Base-by-base conservation (phyloP, 2,888 invertebrate species). In the Hartigia nigra region DNA sequence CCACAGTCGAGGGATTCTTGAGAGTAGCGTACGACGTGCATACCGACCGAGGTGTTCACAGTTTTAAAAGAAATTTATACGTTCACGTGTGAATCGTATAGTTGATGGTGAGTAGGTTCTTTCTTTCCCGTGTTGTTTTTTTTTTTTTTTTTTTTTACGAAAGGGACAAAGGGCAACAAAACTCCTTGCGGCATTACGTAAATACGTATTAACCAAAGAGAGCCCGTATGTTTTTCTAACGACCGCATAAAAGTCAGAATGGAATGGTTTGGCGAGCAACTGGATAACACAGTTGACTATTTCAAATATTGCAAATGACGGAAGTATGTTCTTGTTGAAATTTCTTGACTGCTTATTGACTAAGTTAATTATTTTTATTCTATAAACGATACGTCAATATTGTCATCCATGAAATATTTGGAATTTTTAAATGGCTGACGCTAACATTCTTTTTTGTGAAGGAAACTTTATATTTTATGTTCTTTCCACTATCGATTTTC, bases 41-140 rank as follows among this genome's bases (percentile, higher is more conserved):
- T 55, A 55, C 55, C 55, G 55, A 55, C 55, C 23, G 55, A 55
- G 55, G 14, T 55, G 55, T 55, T 55, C 55, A 55, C 55, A 55
- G 55, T 23, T 55, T 9, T 55, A 55, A 55, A 55, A 55, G 55
- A 55, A 55, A 55, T 55, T 55, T 55, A 55, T 55, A 55, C 23
- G 2, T 23, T 55, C 23, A 55, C 55, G 55, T 55, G 55, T 55
- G 55, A 55, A 55, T 55, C 55, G 55, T 55, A 55, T 23, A 55
- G 55, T 55, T 55, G 23, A 55, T 76, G 69, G 70, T 77, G 69
- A 74, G 81, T 78, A 76, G 76, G 74, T 75, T 14, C 70, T 74
- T 37, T 23, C 2, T 35, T 35, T 37, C 23, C 69, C 35, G 37
- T 80, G n/a, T 74, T 74, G 31, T 76, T 36, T 74, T 69, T 36